Evolutionary conservation across 2,797 vertebrate species (phyloP), one percentile per base, ranked within the genome.

Genomic region (Acanthurus lineatus): DNA sequence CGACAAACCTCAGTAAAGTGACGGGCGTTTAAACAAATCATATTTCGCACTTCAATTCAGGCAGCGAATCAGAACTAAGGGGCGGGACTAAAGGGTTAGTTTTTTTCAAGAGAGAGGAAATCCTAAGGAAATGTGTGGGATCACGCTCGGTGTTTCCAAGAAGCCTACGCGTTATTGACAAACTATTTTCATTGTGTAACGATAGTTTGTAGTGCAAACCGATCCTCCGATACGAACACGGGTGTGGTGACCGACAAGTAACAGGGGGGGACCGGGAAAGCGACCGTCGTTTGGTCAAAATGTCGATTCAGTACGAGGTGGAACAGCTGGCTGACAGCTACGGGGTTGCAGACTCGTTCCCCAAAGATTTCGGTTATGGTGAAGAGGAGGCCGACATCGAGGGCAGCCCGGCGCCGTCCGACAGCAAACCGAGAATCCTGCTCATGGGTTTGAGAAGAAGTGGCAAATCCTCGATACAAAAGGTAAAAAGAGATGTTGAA

Each of bases 391-490:
- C 96, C 80, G 97, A 97, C 87, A 96, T 97, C 86, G 97, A 97
- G 80, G 97, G 97, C 87, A 95, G 91, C 76, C 95, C 94, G 84
- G 86, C 93, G 68, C 90, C 88, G 47, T 95, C 97, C 69, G 97
- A 99, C 89, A 97, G 95, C 92, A 99, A 99, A 66, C 98, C 98
- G 0, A 96, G 98, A 22, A 99, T 99, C 61, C 90, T 99, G 64
- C 95, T 99, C 0, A 99, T 99, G 98, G 98, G 98, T 4, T 89
- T 99, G 88, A 94, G 98, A 53, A 96, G 98, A 91, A 99, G 98
- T 80, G 98, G 98, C 12, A 99, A 99, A 66, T 99, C 98, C 1
- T 99, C 98, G 22, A 99, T 99, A 92, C 98, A 99, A 94, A 99
- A 99, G 97, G 98, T 99, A 91, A 90, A 7, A 44, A 61, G 56